Percentiles rank a stretch among this genome's conserved stretches.
phyloP scores from a whole-genome alignment of 64 coral and sea anemone genomes.

The Montipora foliosa region DNA sequence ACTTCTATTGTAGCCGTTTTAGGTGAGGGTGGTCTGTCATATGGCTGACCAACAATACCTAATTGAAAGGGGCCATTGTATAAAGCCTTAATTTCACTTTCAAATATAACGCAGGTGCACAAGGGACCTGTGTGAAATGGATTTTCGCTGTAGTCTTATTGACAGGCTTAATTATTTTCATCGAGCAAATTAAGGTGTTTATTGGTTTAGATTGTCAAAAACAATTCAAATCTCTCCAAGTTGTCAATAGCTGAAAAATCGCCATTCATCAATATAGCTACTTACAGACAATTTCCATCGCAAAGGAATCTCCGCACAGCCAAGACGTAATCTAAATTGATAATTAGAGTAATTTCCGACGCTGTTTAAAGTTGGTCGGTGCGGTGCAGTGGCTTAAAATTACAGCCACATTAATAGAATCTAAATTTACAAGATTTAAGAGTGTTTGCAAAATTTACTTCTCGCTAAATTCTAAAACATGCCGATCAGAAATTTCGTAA shows the following conservation, averaged over 20 bases:
- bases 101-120: conserved; percentile 84
- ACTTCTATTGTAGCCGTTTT: conserved; percentile 45
- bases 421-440: conserved; percentile 36
- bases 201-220: conserved; percentile 81
- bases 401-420: background rate
- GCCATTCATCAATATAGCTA: conserved; percentile 41
- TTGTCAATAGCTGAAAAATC: conserved; percentile 43
- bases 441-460: conserved; percentile 43
- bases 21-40: conserved; percentile 31
- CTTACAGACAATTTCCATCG: conserved; percentile 53
- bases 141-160: conserved; percentile 79
- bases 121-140: conserved; percentile 65
- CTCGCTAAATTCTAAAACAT: conserved; percentile 32
- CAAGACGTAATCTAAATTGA: conserved; percentile 34
- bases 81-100: conserved; percentile 77
- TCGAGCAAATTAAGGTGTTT: conserved; percentile 90
- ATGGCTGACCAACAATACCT: conserved; percentile 71
- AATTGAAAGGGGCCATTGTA: conserved; percentile 84
- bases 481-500: conserved; percentile 1
- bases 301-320: conserved; percentile 1
- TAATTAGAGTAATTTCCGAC: conserved; percentile 43
- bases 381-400: background rate
- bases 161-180: conserved; percentile 90
- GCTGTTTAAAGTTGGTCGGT: conserved; percentile 40
- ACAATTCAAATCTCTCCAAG: conserved; percentile 61